phyloP scores from a whole-genome alignment of 2,797 vertebrate genomes.

The Miichthys miiuy region DNA sequence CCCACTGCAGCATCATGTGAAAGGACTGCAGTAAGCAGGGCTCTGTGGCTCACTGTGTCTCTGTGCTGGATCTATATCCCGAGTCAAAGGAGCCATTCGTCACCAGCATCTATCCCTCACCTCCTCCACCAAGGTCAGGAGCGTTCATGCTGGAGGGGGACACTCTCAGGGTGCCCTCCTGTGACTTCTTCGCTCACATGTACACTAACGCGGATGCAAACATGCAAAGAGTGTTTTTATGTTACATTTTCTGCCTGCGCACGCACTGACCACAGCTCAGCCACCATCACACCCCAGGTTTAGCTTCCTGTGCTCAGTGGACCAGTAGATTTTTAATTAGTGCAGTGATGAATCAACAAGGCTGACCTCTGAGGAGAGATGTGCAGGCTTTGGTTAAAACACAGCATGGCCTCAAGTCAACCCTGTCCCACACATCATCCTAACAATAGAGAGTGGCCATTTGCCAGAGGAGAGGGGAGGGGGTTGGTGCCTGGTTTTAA shows the following conservation, averaged over 20 bases:
- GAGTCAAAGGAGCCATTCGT: constrained; percentile 57
- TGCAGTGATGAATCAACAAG: constrained; percentile 67
- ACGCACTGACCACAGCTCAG: constrained; percentile 43
- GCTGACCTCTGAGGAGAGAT: constrained; percentile 55
- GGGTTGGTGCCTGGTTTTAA: constrained; percentile 34
- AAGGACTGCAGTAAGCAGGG: constrained; percentile 48
- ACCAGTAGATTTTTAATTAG: constrained; percentile 76
- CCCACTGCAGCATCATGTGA: constrained; percentile 62
- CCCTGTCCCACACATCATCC: constrained; percentile 38
- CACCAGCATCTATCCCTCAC: constrained; percentile 40
- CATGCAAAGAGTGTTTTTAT: neutral
- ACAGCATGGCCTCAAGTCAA: constrained; percentile 48
- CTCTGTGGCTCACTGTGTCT: constrained; percentile 35
- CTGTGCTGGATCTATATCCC: constrained; percentile 49
- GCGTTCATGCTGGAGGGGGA: constrained; percentile 20
- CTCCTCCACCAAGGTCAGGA: constrained; percentile 67
- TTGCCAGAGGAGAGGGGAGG: constrained; percentile 5
- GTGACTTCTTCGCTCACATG: constrained; percentile 2
- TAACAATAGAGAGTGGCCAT: constrained; percentile 23
- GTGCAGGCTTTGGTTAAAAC: constrained; percentile 58
- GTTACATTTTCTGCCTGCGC: constrained; percentile 7
- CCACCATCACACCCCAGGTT: constrained; percentile 48
- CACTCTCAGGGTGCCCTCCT: constrained; percentile 21
- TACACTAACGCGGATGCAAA: neutral
- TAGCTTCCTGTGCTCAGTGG: constrained; percentile 68